Percentiles rank a stretch among this genome's conserved stretches.
Evolutionary conservation across 2,797 vertebrate genomes (phyloP).

Genomic region (Natrix natrix): DNA sequence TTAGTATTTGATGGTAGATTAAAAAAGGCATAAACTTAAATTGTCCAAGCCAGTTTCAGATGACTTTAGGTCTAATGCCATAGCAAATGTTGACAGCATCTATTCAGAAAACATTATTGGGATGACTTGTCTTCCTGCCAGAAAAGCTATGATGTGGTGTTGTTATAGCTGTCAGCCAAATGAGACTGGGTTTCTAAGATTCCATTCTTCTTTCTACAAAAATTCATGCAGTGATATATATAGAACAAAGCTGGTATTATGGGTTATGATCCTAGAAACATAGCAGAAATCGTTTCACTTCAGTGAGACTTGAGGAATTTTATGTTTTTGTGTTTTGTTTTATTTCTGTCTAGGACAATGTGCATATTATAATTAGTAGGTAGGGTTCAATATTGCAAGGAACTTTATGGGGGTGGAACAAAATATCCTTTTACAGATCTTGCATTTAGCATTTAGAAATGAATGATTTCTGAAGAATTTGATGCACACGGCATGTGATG

Average conservation of each 20-base stretch:
- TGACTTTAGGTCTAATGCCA: slow-evolving; percentile 1
- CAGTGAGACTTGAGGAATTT: neutral
- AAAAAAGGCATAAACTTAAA: neutral
- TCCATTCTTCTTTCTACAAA: neutral
- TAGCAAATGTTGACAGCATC: neutral
- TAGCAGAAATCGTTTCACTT: neutral
- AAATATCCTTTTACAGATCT: neutral
- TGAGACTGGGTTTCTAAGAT: neutral
- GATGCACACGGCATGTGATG: neutral
- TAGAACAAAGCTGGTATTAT: neutral
- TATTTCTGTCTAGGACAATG: neutral
- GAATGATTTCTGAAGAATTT: neutral
- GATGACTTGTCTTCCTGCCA: neutral
- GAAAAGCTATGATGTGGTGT: neutral
- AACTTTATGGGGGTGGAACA: neutral
- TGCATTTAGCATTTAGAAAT: neutral
- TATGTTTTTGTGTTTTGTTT: neutral
- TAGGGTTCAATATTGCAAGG: neutral
- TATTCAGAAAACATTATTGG: neutral
- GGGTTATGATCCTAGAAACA: neutral
- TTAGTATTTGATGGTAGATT: neutral
- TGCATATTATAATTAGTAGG: neutral
- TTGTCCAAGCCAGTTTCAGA: neutral
- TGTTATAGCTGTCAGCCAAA: slow-evolving; percentile 3
- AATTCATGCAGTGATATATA: neutral